phyloP scores from a whole-genome alignment of 2,797 vertebrate species.

The Dermochelys coriacea region DNA sequence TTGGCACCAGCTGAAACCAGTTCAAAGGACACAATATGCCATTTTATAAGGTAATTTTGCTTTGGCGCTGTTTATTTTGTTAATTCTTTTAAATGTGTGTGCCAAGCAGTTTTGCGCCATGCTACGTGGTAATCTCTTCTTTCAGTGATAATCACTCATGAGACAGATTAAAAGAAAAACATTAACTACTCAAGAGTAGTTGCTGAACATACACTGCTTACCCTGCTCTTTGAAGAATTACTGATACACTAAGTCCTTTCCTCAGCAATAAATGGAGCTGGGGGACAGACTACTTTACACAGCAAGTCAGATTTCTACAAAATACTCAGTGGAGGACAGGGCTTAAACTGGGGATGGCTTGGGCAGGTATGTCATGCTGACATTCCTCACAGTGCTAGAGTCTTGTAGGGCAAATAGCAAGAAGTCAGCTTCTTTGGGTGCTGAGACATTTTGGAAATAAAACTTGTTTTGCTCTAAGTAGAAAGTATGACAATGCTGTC shows the following conservation, averaged over 20 bases:
- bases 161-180: constrained; percentile 37
- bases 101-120: constrained; percentile 51
- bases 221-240: constrained; percentile 1
- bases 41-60: constrained; percentile 56
- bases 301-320: neutral
- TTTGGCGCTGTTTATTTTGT: constrained; percentile 58
- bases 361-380: neutral
- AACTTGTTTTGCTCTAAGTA: neutral
- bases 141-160: constrained; percentile 36
- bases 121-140: constrained; percentile 41
- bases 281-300: neutral
- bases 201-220: constrained; percentile 30
- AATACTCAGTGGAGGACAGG: neutral
- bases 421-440: neutral
- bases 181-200: neutral
- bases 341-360: neutral
- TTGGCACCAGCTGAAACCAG: constrained; percentile 24
- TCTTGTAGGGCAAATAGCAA: neutral
- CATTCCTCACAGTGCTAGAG: neutral
- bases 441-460: neutral
- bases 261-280: neutral
- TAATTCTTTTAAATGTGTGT: constrained; percentile 64
- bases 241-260: neutral
- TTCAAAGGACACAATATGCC: constrained; percentile 49
- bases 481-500: neutral